These are phyloP conservation scores for Gymnosoma rotundatum DNA, from an alignment of 2,888 invertebrate species.

Conservation along the genomic window DNA sequence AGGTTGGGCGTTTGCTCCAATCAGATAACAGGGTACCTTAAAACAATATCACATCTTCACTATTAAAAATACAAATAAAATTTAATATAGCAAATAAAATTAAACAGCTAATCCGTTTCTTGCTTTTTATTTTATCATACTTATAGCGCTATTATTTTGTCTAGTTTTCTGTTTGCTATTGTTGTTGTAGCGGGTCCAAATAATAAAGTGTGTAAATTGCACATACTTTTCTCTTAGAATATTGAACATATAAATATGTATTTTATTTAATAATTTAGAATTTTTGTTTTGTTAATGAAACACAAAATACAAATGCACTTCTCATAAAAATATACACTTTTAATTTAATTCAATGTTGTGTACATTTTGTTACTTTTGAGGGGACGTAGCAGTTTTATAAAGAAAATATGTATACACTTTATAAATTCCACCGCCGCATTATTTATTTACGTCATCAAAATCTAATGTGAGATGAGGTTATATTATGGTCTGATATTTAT, in stretches of 20 bases:
- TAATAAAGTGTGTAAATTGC: neutral
- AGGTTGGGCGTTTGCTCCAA: too few species aligned
- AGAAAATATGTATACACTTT: neutral
- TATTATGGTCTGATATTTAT: neutral
- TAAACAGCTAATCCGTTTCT: too few species aligned
- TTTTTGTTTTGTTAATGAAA: neutral
- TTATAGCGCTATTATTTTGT: constrained; percentile 1
- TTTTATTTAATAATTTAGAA: neutral
- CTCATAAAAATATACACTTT: constrained; percentile 4
- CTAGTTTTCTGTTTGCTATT: neutral
- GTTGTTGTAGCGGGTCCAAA: too few species aligned
- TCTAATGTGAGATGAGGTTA: too few species aligned
- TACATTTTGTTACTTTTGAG: neutral
- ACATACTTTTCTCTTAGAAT: neutral
- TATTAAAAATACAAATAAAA: too few species aligned
- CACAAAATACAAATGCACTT: constrained; percentile 27
- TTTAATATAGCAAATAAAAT: too few species aligned
- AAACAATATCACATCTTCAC: too few species aligned
- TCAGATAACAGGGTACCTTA: too few species aligned
- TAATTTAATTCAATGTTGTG: neutral
- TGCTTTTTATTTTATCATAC: neutral
- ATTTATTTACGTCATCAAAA: too few species aligned
- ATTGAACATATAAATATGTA: neutral
- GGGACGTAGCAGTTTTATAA: neutral
- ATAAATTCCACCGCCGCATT: neutral